These are phyloP conservation scores for Girardinus metallicus DNA, from an alignment of 2,797 vertebrate genomes.

Conservation along the genomic window DNA sequence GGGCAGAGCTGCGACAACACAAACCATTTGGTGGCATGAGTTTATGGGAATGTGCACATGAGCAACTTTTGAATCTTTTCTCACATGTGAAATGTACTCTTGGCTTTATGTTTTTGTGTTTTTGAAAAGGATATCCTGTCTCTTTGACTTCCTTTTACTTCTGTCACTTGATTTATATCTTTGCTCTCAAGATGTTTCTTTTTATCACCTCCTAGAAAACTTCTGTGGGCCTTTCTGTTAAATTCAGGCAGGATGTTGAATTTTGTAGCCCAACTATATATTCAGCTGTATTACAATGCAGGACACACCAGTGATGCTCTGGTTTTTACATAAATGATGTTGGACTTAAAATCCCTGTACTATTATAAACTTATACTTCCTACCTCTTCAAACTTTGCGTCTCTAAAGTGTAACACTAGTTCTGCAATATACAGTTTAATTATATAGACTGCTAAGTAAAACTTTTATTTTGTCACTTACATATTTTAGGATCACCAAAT, in stretches of 20 bases:
- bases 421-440: background rate
- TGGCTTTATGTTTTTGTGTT: background rate
- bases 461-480: background rate
- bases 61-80: background rate
- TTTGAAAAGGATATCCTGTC: slow-evolving; percentile 45
- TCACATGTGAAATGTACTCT: background rate
- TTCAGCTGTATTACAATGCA: background rate
- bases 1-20: background rate
- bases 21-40: background rate
- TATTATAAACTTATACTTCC: background rate
- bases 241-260: slow-evolving; percentile 56
- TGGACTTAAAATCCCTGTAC: background rate
- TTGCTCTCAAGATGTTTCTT: slow-evolving; percentile 8
- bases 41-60: background rate
- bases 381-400: background rate
- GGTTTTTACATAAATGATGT: background rate
- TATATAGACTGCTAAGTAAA: background rate
- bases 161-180: slow-evolving; percentile 2
- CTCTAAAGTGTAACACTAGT: background rate
- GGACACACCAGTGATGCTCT: background rate
- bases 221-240: slow-evolving; percentile 12
- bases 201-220: slow-evolving; percentile 1
- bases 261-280: slow-evolving; percentile 31
- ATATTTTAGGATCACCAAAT: background rate
- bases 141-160: slow-evolving; percentile 41